Base-by-base conservation (phyloP, 2,888 invertebrate species). In the Pteria penguin region DNA sequence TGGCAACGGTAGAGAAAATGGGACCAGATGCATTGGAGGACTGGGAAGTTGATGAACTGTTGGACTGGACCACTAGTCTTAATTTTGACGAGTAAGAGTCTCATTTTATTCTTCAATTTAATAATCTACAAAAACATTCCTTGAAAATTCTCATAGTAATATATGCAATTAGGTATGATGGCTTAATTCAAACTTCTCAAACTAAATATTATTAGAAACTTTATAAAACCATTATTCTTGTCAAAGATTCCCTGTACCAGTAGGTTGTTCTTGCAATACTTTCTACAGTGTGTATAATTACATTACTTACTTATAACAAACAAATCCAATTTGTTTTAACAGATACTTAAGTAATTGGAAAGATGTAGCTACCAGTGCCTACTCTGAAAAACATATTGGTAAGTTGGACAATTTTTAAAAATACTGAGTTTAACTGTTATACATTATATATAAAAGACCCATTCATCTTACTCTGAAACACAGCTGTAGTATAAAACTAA, bases 41-140 rank as follows among this genome's bases (percentile, higher is more conserved):
- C 76, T 91, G 91, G 91, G 91, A 91, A 78, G 91, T 92, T n/a
- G 92, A 92, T 82, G 92, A 92, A 75, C 86, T 92, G 26, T 81
- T 92, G 3, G 89, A 91, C 73, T 92, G 92, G 92, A 92, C 92
- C 18, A 91, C 91, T 14, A 88, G 89, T 73, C 89, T 92, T 26
- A 91, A 91, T 82, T 92, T 90, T 88, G 92, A 92, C 63, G 91
- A 92, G 90, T 91, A 81, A 75, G 89, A 85, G 2, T 33, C 24
- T 22, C n/a, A 14, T 45, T 45, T 45, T 45, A 8, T 14, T 45
- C 18, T 45, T 45, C 45, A 45, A 8, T 45, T 14, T 45, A 0
- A 0, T 8, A 8, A 1, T 14, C 45, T 14, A 45, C 45, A 14
- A 14, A 45, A 8, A 45, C 45, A 45, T 45, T 14, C n/a, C n/a